Evolutionary conservation across 2,113 vertebrate species (phyloP).

Genomic region (Halcyon malimbica): DNA sequence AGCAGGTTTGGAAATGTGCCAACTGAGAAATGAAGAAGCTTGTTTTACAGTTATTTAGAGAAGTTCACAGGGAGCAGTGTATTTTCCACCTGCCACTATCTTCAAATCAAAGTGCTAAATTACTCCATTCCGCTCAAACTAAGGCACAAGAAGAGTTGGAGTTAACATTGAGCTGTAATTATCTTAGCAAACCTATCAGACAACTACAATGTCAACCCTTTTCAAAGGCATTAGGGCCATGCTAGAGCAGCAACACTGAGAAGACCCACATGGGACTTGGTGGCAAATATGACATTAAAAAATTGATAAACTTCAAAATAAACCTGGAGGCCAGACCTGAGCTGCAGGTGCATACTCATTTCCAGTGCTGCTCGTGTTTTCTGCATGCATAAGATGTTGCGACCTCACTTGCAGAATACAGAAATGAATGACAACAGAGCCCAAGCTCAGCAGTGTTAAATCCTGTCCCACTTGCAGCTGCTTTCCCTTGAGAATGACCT

Average conservation of each 20-base stretch:
- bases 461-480: background rate
- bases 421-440: background rate
- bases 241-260: background rate
- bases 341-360: background rate
- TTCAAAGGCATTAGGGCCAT: background rate
- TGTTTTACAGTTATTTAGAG: background rate
- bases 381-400: background rate
- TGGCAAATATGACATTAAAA: background rate
- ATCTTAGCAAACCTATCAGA: background rate
- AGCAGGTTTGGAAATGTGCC: background rate
- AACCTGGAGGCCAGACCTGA: background rate
- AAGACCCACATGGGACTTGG: background rate
- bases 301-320: background rate
- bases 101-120: slow-evolving; percentile 16
- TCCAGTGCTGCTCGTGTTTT: background rate
- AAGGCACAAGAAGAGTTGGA: background rate
- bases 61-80: background rate
- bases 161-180: background rate
- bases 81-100: background rate
- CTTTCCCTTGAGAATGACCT: background rate
- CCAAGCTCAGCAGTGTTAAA: background rate
- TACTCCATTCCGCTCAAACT: slow-evolving; percentile 1
- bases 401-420: fast-evolving
- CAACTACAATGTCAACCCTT: background rate
- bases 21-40: background rate